Conservation (phyloP, 1,140 invertebrate species). For the Aphelenchoides besseyi region DNA sequence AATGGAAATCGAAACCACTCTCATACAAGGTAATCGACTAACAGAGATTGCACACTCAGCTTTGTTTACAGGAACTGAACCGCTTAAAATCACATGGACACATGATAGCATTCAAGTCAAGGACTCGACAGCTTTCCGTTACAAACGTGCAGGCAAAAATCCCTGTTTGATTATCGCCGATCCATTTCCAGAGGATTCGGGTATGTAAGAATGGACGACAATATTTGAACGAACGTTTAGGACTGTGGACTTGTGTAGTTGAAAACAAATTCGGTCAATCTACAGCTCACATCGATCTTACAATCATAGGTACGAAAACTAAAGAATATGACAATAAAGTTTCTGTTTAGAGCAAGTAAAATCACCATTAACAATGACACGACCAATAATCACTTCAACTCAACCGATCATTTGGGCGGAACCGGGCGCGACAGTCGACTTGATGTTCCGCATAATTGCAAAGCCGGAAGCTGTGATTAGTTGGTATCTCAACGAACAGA, state of each 20-base stretch:
- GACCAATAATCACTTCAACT: neutral
- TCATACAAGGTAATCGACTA: constrained; percentile 2
- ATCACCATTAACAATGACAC: neutral
- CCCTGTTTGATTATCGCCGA: constrained; percentile 64
- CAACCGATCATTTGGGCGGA: constrained; percentile 2
- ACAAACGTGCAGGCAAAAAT: constrained; percentile 35
- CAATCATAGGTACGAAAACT: constrained; percentile 39
- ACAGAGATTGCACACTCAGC: neutral
- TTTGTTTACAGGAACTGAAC: constrained; percentile 45
- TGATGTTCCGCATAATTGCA: constrained; percentile 17
- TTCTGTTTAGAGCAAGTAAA: constrained; percentile 15
- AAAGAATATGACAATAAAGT: too few relatives aligned
- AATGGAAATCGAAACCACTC: neutral
- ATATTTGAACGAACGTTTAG: neutral
- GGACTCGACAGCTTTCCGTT: constrained; percentile 43
- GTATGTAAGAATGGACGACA: constrained; percentile 55
- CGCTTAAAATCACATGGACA: constrained; percentile 45
- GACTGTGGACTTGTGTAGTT: constrained; percentile 81
- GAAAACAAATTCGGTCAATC: constrained; percentile 69
- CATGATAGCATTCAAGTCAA: constrained; percentile 46
- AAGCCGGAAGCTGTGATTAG: constrained; percentile 53
- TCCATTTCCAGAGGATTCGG: constrained; percentile 82
- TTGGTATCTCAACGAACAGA: constrained; percentile 41
- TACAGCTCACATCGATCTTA: constrained; percentile 35
- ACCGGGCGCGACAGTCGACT: neutral